Base-by-base conservation (phyloP, 1,140 invertebrate species). In the Tribolium castaneum region DNA sequence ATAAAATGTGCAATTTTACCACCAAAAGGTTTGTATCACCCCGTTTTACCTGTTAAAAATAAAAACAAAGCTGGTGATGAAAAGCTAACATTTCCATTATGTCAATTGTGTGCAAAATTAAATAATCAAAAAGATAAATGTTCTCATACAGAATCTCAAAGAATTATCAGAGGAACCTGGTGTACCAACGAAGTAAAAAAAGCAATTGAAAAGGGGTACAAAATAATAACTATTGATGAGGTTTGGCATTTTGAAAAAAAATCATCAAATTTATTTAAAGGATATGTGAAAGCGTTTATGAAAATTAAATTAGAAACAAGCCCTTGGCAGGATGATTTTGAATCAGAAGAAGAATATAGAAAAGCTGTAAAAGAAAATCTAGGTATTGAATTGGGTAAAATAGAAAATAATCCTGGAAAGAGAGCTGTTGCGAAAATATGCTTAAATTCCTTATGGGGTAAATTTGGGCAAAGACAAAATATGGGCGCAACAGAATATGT, bases 1-100 rank as follows among this genome's bases (percentile, higher is more conserved):
- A 75, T 59, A 75, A 75, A 75, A 75, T 75, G 73, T 75, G 73
- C 73, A 75, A 75, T 75, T 75, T 75, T 75, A 75, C 73, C 73
- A 75, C 54, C 72, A 74, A 74, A 35, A 74, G 72, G 49, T 74
- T 74, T 74, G 72, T 74, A 74, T 74, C 72, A 74, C 45, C 73
- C 73, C 52, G 54, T 75, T 75, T 62, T 75, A 75, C 73, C 71
- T 73, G 71, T 73, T 73, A 73, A 73, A 12, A 73, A 73, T 73
- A 73, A 73, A 73, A 16, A 45, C 45, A 73, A 73, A 73, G 52
- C 45, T 73, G 71, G 71, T 22, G 54, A 59, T 59, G 54, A 59
- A 25, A 59, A 59, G 13, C 13, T 54, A 54, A 54, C 52, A 54
- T 54, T 54, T 12, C 52, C 52, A 54, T 54, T 54, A 54, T 54